Base-by-base conservation (phyloP, 1,140 invertebrate species). In the Pissodes strobi region DNA sequence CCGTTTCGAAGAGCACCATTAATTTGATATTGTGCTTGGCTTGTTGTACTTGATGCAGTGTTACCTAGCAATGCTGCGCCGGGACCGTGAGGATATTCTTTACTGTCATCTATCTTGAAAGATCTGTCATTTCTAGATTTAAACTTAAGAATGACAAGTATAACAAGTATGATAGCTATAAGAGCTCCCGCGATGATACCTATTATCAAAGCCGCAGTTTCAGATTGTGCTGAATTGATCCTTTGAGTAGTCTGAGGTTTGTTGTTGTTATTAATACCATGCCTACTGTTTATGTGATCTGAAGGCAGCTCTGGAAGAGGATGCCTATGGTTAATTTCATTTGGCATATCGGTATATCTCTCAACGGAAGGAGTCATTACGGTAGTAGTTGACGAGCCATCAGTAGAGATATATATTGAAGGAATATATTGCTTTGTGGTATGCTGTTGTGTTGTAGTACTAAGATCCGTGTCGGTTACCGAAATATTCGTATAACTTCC, bases 61-160 rank as follows among this genome's bases (percentile, higher is more conserved):
- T 81, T 86, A 10, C 88, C 85, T 1, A 92, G 78, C 3, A 91
- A 79, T 0, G 90, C 89, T 1, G 89, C 89, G 66, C 87, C 88
- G 30, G 89, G 88, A 30, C 90, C 88, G 60, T 89, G 89, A 1
- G 85, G 83, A 52, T 81, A 81, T 17, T 82, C 86, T 74, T 91
- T 91, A 67, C 87, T 90, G 73, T 94, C 92, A 69, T 96, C 93
- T 27, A 95, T 89, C 78, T 96, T 97, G 76, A 95, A 97, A 13
- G 89, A 90, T 10, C 89, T 87, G 75, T 95, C 92, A 12, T 92
- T 87, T 41, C 92, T 85, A 68, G 90, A 90, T 78, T 94, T 91
- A 55, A 86, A 93, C 78, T 93, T 93, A 66, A 96, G 85, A 57
- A 97, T 89, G 46, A 95, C 86, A 25, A 97, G 86, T 15, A 95